Percentiles rank a stretch among this genome's conserved stretches.
These are phyloP conservation scores for Garrulus glandarius DNA, from an alignment of 2,797 vertebrate genomes.

Conservation along the genomic window DNA sequence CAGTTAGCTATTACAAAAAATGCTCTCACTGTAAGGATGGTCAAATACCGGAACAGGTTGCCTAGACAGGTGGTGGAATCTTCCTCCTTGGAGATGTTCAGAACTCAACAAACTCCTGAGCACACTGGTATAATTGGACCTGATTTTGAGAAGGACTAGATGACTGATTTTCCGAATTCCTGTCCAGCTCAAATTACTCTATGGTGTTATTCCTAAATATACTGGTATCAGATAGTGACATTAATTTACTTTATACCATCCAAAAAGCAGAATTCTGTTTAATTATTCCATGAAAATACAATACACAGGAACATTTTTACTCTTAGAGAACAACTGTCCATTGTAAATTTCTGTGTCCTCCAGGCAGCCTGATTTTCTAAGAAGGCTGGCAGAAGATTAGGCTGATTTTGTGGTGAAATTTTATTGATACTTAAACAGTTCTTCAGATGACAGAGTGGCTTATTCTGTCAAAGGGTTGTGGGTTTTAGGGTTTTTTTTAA, in stretches of 20 bases:
- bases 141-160: neutral
- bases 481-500: fast-evolving
- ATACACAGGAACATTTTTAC: neutral
- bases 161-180: neutral
- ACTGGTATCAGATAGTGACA: neutral
- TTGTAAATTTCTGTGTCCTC: neutral
- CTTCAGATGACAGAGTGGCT: neutral
- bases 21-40: neutral
- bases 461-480: neutral
- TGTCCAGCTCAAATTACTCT: neutral
- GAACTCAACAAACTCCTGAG: neutral
- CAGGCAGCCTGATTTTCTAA: neutral
- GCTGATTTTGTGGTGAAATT: neutral
- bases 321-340: neutral
- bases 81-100: neutral
- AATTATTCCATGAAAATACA: neutral
- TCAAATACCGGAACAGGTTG: neutral
- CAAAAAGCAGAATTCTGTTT: neutral
- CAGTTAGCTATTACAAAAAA: neutral
- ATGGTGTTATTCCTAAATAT: neutral
- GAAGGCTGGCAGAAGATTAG: neutral
- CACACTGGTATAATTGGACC: neutral
- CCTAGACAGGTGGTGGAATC: neutral
- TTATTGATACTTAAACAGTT: neutral
- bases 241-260: neutral